phyloP scores from a whole-genome alignment of 1,140 invertebrate species.

The Laupala kohalensis region DNA sequence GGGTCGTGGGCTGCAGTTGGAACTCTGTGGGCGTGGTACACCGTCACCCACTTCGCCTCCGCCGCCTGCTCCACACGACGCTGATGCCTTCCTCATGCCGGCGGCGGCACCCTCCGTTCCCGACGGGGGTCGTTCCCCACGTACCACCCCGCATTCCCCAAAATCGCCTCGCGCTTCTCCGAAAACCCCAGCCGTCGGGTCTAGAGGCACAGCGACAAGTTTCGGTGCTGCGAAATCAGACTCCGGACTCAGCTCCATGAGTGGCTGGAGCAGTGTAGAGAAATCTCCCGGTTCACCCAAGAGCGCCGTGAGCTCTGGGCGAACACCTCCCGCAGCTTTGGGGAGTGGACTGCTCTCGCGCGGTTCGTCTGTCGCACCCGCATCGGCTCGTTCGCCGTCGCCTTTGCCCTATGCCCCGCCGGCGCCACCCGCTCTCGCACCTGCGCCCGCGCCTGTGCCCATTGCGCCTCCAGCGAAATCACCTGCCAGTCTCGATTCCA shows the following conservation, averaged over 20 bases:
- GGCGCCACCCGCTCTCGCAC: background rate
- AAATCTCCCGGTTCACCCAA: constrained; percentile 66
- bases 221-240: constrained; percentile 63
- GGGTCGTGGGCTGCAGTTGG: constrained; percentile 23
- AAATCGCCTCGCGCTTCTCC: constrained; percentile 60
- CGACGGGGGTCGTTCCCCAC: constrained; percentile 41
- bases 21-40: constrained; percentile 22
- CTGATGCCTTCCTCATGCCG: constrained; percentile 34
- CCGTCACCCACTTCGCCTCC: constrained; percentile 53
- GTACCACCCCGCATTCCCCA: constrained; percentile 47
- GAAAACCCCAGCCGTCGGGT: constrained; percentile 40
- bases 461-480: constrained; percentile 32
- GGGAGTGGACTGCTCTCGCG: background rate
- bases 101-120: background rate
- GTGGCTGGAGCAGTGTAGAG: constrained; percentile 68
- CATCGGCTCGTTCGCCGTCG: background rate
- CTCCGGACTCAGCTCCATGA: constrained; percentile 73
- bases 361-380: background rate
- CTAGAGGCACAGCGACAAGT: constrained; percentile 43
- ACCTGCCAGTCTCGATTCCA: constrained; percentile 8
- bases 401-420: background rate
- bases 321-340: background rate
- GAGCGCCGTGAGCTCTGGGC: constrained; percentile 14
- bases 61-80: constrained; percentile 59
- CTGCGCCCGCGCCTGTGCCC: constrained; percentile 28